phyloP scores from a whole-genome alignment of 2,888 invertebrate species.

The Nephrotoma flavescens region DNA sequence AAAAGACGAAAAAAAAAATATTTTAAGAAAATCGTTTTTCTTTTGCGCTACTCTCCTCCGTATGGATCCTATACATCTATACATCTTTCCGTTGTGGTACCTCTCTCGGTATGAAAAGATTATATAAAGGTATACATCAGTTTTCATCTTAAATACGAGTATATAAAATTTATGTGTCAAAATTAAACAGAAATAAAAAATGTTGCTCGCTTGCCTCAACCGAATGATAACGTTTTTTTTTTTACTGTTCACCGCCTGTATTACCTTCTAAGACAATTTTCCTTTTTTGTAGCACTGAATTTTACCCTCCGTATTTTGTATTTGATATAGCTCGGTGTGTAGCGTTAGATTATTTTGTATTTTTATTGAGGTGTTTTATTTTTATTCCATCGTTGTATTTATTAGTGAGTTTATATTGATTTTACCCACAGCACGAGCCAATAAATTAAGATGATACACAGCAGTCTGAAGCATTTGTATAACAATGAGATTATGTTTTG shows the following conservation, averaged over 20 bases:
- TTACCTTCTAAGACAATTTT: neutral
- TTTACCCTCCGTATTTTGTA: neutral
- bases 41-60: neutral
- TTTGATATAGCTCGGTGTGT: neutral
- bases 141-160: neutral
- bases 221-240: neutral
- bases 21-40: neutral
- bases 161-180: neutral
- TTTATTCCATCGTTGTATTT: neutral
- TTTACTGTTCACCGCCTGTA: neutral
- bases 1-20: neutral
- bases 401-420: neutral
- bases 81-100: neutral
- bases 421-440: neutral
- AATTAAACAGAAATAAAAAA: neutral
- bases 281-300: neutral
- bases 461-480: neutral
- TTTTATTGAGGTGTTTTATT: neutral
- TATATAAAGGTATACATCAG: neutral
- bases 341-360: neutral
- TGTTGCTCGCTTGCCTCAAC: neutral
- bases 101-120: neutral
- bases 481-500: too few species aligned
- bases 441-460: neutral
- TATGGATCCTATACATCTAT: neutral